A percentile compares a stretch with the other conserved stretches of the same genome.
phyloP scores from a whole-genome alignment of 2,888 invertebrate genomes.

The Xestobium rufovillosum region DNA sequence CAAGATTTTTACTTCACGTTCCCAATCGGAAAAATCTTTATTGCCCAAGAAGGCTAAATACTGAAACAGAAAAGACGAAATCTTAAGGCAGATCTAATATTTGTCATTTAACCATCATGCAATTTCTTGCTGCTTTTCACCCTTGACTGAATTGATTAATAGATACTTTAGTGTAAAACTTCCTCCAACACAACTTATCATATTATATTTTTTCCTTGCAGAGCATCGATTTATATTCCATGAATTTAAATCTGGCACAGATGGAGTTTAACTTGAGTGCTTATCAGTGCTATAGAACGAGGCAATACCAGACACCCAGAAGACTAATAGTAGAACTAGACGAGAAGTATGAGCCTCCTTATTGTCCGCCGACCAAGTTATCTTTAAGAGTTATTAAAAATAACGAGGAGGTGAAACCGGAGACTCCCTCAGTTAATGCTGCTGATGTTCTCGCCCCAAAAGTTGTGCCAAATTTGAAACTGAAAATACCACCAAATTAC shows the following conservation, averaged over 20 bases:
- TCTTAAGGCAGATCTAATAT: too few species aligned
- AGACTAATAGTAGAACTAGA: slow-evolving; percentile 59
- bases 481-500: slow-evolving; percentile 41
- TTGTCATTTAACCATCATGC: too few species aligned
- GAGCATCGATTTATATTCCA: slow-evolving; percentile 56
- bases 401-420: slow-evolving; percentile 34
- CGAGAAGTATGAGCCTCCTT: slow-evolving; percentile 21
- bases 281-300: slow-evolving; percentile 77
- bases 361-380: slow-evolving; percentile 21
- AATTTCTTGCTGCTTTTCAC: too few species aligned
- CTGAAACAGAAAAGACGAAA: too few species aligned
- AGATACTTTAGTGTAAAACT: too few species aligned
- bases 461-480: slow-evolving; percentile 26
- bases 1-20: too few species aligned
- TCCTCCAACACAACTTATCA: too few species aligned
- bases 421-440: slow-evolving; percentile 41
- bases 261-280: slow-evolving; percentile 65
- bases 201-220: slow-evolving; percentile 35
- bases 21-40: too few species aligned
- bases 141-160: too few species aligned
- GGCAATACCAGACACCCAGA: slow-evolving; percentile 66
- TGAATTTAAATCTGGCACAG: slow-evolving; percentile 60
- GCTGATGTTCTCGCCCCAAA: slow-evolving; percentile 11
- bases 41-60: too few species aligned
- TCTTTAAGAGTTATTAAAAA: slow-evolving; percentile 21